Evolutionary conservation across 2,888 invertebrate genomes (phyloP), one percentile per base, ranked within the genome.

Genomic region (Epinotia brunnichana): DNA sequence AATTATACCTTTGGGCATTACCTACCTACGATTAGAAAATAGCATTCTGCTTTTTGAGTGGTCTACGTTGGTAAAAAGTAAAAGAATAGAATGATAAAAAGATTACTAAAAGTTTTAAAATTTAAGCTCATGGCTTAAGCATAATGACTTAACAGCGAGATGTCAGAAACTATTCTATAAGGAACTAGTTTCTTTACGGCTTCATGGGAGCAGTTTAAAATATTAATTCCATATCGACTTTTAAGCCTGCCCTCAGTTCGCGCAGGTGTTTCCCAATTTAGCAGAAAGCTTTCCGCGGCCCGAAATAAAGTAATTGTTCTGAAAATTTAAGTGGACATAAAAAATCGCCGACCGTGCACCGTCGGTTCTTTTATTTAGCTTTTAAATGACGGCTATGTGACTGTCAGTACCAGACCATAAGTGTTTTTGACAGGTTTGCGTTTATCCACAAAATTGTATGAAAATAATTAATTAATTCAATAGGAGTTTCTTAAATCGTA

Each of bases 231-330:
- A 39, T 57, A 68, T 73, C 72, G 68, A 73, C 62, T 61, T 64
- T 44, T 19, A 54, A 67, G 44, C 72, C 44, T 17, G 13, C 39
- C 64, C 17, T 44, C 44, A 62, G 66, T 29, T 39, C 41, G 51
- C 53, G 48, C 68, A 73, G 39, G 68, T 68, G 56, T 39, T 57
- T 51, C 61, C 68, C 72, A 73, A 73, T 73, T 73, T 68, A 62
- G 62, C 51, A 15, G 41, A 73, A 57, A 73, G 69, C 73, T 69
- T 59, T 73, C 63, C 41, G 57, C 63, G 41, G 73, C 69, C 56
- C 69, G 24, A 69, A 68, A 73, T 69, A 73, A 73, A 69, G 73
- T 69, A 63, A 69, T 69, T 69, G 73, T 69, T 59, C 53, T 69
- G 51, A 54, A 69, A 73, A 53, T 73, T 73, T 73, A 73, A 69